Evolutionary conservation across 2,113 vertebrate genomes (phyloP).

Genomic region (Pseudopodoces humilis): DNA sequence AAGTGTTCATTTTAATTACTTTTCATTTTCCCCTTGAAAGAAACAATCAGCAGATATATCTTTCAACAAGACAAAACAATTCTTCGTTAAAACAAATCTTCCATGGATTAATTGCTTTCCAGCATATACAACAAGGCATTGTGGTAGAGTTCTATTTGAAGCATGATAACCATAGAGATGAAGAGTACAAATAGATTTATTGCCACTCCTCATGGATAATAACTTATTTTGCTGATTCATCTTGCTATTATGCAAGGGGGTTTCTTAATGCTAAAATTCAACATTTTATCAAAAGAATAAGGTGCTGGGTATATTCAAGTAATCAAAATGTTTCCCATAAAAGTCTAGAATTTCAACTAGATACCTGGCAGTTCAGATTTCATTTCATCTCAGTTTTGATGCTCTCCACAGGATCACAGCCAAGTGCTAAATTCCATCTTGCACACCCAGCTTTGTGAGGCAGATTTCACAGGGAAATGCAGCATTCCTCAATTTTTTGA

Average conservation of each 20-base stretch:
- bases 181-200: not conserved
- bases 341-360: not conserved
- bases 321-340: not conserved
- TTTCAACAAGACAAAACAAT: constrained; percentile 9
- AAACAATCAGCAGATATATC: not conserved
- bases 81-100: not conserved
- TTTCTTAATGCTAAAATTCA: not conserved
- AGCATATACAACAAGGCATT: not conserved
- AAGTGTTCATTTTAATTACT: not conserved
- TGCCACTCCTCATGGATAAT: not conserved
- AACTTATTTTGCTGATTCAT: not conserved
- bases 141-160: not conserved
- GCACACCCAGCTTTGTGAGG: not conserved
- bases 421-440: not conserved
- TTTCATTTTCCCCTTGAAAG: constrained; percentile 39
- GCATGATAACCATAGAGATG: not conserved
- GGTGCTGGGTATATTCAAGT: not conserved
- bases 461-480: not conserved
- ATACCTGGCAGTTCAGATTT: not conserved
- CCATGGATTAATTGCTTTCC: not conserved
- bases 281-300: not conserved
- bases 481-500: not conserved
- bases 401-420: not conserved
- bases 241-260: not conserved
- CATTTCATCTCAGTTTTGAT: not conserved